phyloP scores from a whole-genome alignment of 2,113 vertebrate species.

The Pontoporia blainvillei region DNA sequence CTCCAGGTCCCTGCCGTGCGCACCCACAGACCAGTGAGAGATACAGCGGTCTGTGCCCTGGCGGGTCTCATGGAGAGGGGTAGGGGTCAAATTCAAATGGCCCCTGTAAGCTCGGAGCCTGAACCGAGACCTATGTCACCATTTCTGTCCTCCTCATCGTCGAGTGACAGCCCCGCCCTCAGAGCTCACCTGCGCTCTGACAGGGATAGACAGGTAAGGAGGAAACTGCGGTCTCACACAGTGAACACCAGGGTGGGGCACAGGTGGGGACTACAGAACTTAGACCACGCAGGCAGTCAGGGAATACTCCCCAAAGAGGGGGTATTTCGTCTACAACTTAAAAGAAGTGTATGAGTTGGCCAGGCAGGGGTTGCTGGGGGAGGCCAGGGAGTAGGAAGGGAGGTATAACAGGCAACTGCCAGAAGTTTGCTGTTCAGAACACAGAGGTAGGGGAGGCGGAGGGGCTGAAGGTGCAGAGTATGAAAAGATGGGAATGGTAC shows the following conservation, averaged over 20 bases:
- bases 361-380: not conserved
- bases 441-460: too few species aligned
- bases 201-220: not conserved
- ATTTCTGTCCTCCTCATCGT: accelerated
- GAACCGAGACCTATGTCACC: accelerated
- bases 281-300: not conserved
- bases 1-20: not conserved
- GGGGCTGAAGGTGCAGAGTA: accelerated
- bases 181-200: not conserved
- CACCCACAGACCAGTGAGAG: accelerated
- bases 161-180: not conserved
- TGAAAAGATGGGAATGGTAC: too few species aligned
- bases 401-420: not conserved
- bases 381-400: too few species aligned
- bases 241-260: accelerated
- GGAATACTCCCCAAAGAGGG: too few species aligned
- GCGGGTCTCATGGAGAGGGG: not conserved
- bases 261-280: not conserved
- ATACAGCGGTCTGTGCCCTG: not conserved
- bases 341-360: too few species aligned
- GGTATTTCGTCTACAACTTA: not conserved
- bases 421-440: not conserved
- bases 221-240: accelerated
- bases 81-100: accelerated
- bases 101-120: too few species aligned